These are phyloP conservation scores for Ryuthela nishihirai DNA, from an alignment of 2,888 invertebrate species.

Conservation along the genomic window DNA sequence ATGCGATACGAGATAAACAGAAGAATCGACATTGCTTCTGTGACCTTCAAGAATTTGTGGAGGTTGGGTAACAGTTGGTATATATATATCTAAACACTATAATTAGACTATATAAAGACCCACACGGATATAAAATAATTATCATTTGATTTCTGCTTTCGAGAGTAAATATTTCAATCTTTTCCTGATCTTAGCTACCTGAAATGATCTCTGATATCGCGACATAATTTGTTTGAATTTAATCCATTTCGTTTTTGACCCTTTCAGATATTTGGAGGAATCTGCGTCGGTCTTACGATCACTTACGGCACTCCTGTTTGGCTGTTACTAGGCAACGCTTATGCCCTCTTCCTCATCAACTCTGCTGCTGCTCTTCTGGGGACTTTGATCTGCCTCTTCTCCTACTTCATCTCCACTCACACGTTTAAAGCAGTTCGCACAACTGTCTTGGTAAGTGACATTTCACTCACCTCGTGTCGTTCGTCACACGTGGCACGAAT, in stretches of 20 bases:
- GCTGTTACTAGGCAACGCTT: slow-evolving; percentile 69
- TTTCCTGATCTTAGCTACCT: background rate
- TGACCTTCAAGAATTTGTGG: too few relatives aligned
- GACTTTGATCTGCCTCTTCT: slow-evolving; percentile 66
- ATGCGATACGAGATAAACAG: too few relatives aligned
- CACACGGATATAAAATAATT: too few relatives aligned
- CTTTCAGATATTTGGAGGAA: slow-evolving; percentile 67
- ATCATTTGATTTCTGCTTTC: too few relatives aligned
- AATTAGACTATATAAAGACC: too few relatives aligned
- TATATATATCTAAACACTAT: too few relatives aligned
- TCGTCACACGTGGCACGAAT: background rate
- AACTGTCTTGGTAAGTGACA: slow-evolving; percentile 73
- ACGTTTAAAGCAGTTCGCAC: slow-evolving; percentile 71
- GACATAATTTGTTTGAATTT: background rate
- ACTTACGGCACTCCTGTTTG: slow-evolving; percentile 73
- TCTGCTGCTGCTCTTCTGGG: slow-evolving; percentile 76
- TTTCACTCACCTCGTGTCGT: background rate
- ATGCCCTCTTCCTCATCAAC: slow-evolving; percentile 74
- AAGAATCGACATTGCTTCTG: too few relatives aligned
- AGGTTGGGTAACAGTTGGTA: too few relatives aligned
- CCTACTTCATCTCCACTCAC: slow-evolving; percentile 73
- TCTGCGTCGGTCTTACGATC: slow-evolving; percentile 74
- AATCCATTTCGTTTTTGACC: background rate
- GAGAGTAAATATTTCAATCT: too few relatives aligned
- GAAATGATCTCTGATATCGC: background rate